Evolutionary conservation across 2,113 vertebrate species (phyloP).

Genomic region (Xenopus laevis): DNA sequence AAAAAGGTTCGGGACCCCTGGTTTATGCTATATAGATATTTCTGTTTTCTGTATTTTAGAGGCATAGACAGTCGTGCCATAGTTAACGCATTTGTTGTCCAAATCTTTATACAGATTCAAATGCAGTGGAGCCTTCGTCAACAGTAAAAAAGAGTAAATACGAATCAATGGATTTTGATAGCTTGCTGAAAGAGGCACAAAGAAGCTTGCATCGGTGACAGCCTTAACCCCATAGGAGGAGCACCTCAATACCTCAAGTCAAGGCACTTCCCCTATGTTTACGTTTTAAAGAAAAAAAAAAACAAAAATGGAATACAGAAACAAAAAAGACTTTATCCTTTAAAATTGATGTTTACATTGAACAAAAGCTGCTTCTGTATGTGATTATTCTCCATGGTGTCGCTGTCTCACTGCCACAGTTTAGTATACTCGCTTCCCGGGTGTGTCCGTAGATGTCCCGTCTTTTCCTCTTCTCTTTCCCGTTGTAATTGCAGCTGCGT

Average conservation of each 20-base stretch:
- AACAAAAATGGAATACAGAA: slow-evolving; percentile 55
- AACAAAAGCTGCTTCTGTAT: slow-evolving; percentile 92
- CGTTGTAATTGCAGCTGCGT: slow-evolving; percentile 70
- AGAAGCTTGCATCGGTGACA: slow-evolving; percentile 92
- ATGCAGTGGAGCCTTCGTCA: slow-evolving; percentile 77
- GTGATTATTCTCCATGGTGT: slow-evolving; percentile 82
- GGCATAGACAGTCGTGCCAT: no score
- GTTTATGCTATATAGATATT: no score
- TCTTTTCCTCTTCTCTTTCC: slow-evolving; percentile 50
- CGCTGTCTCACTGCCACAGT: slow-evolving; percentile 70
- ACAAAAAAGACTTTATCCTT: slow-evolving; percentile 71
- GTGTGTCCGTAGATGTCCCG: slow-evolving; percentile 59
- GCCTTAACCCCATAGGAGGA: slow-evolving; percentile 80
- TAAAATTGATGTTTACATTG: slow-evolving; percentile 83
- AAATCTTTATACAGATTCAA: slow-evolving; percentile 58
- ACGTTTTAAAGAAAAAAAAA: slow-evolving; percentile 87
- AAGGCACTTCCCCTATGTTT: slow-evolving; percentile 97
- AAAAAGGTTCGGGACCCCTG: no score
- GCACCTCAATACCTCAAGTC: slow-evolving; percentile 88
- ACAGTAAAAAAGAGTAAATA: slow-evolving; percentile 92
- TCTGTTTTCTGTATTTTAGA: no score
- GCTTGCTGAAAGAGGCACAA: slow-evolving; percentile 96
- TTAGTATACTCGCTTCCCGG: slow-evolving; percentile 69
- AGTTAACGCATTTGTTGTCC: no score
- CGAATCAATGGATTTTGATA: slow-evolving; percentile 97